phyloP scores from a whole-genome alignment of 1,140 invertebrate species.

The Tetragnatha versicolor region DNA sequence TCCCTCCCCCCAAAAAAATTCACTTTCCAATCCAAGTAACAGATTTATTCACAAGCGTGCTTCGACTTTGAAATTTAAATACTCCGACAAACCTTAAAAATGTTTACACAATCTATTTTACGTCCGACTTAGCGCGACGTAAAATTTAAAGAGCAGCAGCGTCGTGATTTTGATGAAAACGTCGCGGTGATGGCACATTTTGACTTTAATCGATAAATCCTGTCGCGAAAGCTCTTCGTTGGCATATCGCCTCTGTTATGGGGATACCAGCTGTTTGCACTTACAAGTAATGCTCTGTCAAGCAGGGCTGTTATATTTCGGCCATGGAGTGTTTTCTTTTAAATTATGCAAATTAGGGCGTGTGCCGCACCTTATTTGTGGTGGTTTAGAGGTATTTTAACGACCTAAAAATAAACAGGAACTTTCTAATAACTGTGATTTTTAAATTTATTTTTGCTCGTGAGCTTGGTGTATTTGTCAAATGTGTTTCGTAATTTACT shows the following conservation, averaged over 20 bases:
- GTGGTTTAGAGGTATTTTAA: too few species aligned
- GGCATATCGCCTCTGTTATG: constrained; percentile 5
- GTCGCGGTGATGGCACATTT: constrained; percentile 11
- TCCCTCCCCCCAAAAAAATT: background rate
- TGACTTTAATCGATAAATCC: constrained; percentile 29
- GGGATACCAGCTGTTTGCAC: constrained; percentile 18
- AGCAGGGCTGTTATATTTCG: constrained; percentile 27
- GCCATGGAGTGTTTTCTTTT: constrained; percentile 24
- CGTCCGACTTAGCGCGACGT: constrained; percentile 18
- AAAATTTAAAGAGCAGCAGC: constrained; percentile 12
- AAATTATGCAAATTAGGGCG: constrained; percentile 31
- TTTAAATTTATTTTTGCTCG: too few species aligned
- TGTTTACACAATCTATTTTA: constrained; percentile 26
- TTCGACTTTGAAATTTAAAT: background rate
- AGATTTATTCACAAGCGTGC: background rate
- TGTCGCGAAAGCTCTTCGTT: constrained; percentile 12
- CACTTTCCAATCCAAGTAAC: background rate
- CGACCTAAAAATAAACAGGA: too few species aligned
- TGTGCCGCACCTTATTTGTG: background rate
- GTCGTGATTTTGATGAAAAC: constrained; percentile 4
- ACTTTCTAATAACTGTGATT: too few species aligned
- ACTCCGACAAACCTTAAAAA: constrained; percentile 21
- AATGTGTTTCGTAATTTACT: too few species aligned
- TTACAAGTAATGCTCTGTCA: constrained; percentile 44
- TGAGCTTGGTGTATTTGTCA: too few species aligned